phyloP scores from a whole-genome alignment of 2,113 vertebrate species.

The Saguinus midas region DNA sequence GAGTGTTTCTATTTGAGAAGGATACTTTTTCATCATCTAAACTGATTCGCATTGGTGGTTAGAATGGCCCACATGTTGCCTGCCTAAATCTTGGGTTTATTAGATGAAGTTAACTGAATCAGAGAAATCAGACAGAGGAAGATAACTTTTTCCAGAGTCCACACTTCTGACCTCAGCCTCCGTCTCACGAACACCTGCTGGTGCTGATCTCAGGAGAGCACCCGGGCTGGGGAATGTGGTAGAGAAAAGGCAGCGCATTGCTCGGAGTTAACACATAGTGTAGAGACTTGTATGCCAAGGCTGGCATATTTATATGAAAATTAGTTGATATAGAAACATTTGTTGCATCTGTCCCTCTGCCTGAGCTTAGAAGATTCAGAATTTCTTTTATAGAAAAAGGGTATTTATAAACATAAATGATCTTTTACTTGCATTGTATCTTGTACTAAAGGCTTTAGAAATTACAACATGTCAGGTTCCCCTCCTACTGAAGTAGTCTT shows the following conservation, averaged over 20 bases:
- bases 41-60: not conserved
- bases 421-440: not conserved
- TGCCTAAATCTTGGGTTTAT: not conserved
- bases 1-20: slow-evolving; percentile 53
- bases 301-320: not conserved
- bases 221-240: not conserved
- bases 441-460: not conserved
- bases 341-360: slow-evolving; percentile 43
- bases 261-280: fast-evolving
- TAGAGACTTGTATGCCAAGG: not conserved
- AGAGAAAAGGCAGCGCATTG: not conserved
- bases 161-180: not conserved
- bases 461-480: not conserved
- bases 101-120: not conserved
- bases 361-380: slow-evolving; percentile 55
- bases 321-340: not conserved
- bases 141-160: not conserved
- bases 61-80: not conserved
- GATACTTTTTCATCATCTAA: slow-evolving; percentile 42
- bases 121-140: not conserved
- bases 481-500: not conserved
- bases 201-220: too few relatives aligned
- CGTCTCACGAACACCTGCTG: fast-evolving
- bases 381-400: slow-evolving; percentile 48
- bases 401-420: not conserved